Percentiles rank a stretch among this genome's conserved stretches.
These are phyloP conservation scores for Spodoptera frugiperda DNA, from an alignment of 1,140 invertebrate species.

Conservation along the genomic window DNA sequence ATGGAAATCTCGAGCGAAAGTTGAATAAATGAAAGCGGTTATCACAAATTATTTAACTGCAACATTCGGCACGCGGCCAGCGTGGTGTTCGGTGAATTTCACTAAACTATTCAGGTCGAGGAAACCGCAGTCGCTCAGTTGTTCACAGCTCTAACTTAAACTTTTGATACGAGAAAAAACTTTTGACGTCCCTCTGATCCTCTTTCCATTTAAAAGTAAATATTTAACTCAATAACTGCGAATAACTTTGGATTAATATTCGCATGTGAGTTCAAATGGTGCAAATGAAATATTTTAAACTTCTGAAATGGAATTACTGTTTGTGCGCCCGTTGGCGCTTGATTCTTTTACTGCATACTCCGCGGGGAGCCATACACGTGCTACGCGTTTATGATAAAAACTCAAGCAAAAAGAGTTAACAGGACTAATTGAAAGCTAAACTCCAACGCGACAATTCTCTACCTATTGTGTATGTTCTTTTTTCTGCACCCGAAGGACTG, in stretches of 20 bases:
- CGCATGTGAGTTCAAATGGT: slow-evolving; percentile 26
- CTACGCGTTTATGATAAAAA: slow-evolving; percentile 27
- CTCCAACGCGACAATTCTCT: not conserved
- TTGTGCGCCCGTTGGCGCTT: slow-evolving; percentile 29
- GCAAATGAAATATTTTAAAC: slow-evolving; percentile 37
- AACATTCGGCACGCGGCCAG: slow-evolving; percentile 81
- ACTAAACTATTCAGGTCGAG: slow-evolving; percentile 82
- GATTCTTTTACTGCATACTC: slow-evolving; percentile 30
- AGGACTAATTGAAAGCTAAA: slow-evolving; percentile 15
- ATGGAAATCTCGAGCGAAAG: slow-evolving; percentile 69
- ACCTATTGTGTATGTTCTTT: too few species aligned
- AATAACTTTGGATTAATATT: slow-evolving; percentile 37
- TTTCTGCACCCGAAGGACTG: too few species aligned
- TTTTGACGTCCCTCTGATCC: slow-evolving; percentile 45
- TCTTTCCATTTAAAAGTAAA: slow-evolving; percentile 47
- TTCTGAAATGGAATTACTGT: slow-evolving; percentile 30
- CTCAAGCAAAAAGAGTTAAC: not conserved
- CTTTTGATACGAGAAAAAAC: slow-evolving; percentile 46
- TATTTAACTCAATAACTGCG: slow-evolving; percentile 44
- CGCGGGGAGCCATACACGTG: slow-evolving; percentile 23
- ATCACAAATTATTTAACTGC: slow-evolving; percentile 83
- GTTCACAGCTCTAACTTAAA: slow-evolving; percentile 65
- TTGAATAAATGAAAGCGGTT: slow-evolving; percentile 81
- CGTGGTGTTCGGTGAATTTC: slow-evolving; percentile 72
- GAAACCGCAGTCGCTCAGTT: slow-evolving; percentile 80